A percentile compares a stretch with the other conserved stretches of the same genome.
These are phyloP conservation scores for Caenorhabditis macrosperma DNA, from an alignment of 2,888 invertebrate genomes.

Conservation along the genomic window DNA sequence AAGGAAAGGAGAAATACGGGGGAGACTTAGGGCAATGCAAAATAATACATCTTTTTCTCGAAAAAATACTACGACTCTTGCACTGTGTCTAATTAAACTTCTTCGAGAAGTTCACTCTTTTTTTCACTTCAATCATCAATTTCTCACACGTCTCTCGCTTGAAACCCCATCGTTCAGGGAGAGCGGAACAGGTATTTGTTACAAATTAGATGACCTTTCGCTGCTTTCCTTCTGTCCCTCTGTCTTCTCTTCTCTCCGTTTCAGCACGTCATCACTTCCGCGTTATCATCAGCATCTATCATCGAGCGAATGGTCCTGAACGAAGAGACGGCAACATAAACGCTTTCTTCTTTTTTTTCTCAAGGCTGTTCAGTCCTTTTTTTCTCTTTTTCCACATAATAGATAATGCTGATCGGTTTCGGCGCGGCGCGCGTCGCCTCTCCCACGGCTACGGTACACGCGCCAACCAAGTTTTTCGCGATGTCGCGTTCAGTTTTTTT, in stretches of 20 bases:
- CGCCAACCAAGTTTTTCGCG: slow-evolving; percentile 17
- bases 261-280: slow-evolving; percentile 18
- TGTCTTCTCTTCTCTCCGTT: neutral
- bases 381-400: neutral
- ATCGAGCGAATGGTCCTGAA: slow-evolving; percentile 8
- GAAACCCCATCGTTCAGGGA: slow-evolving; percentile 12
- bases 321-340: slow-evolving; percentile 4
- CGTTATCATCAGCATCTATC: slow-evolving; percentile 13
- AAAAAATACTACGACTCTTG: no score
- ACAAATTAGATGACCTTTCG: slow-evolving; percentile 25
- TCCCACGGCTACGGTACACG: slow-evolving; percentile 9
- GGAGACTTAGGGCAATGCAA: no score
- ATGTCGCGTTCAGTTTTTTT: slow-evolving; percentile 25
- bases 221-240: neutral
- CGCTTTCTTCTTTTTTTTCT: slow-evolving; percentile 2
- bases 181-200: slow-evolving; percentile 3
- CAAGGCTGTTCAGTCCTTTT: slow-evolving; percentile 18
- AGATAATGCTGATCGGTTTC: slow-evolving; percentile 9
- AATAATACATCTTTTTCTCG: no score
- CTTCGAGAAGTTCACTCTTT: no score
- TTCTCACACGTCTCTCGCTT: neutral
- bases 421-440: neutral
- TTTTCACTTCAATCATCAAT: no score
- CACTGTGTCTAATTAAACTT: no score
- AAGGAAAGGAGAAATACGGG: no score